Conservation (phyloP, 2,888 invertebrate species). For the Antitype chi region DNA sequence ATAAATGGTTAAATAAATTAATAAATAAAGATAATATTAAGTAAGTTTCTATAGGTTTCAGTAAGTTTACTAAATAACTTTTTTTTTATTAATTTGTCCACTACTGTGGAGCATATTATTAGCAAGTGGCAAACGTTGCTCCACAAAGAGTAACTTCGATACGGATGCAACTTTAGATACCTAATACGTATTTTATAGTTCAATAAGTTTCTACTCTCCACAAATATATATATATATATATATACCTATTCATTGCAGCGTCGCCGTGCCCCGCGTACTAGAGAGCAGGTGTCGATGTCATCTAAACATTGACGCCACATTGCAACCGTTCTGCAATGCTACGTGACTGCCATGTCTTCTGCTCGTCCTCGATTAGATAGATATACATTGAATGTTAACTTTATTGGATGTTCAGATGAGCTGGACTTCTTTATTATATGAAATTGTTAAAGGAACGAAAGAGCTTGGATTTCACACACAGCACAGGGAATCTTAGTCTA, state of each 20-base stretch:
- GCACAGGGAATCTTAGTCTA: too few relatives aligned
- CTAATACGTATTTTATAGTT: slow-evolving; percentile 20
- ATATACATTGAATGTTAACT: background rate
- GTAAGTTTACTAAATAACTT: too few relatives aligned
- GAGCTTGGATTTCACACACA: too few relatives aligned
- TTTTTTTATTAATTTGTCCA: background rate
- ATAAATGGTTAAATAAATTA: too few relatives aligned
- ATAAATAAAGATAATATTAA: too few relatives aligned
- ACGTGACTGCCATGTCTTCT: slow-evolving; percentile 57
- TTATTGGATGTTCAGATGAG: background rate
- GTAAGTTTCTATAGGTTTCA: background rate
- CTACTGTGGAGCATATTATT: background rate
- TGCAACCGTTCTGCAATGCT: slow-evolving; percentile 57
- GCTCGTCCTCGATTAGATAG: background rate
- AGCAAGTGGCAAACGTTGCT: too few relatives aligned
- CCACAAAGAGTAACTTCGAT: background rate
- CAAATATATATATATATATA: slow-evolving; percentile 7
- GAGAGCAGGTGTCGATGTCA: slow-evolving; percentile 53
- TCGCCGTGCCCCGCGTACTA: slow-evolving; percentile 26
- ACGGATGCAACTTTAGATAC: background rate
- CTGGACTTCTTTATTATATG: background rate
- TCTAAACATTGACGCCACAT: slow-evolving; percentile 64
- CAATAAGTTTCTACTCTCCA: slow-evolving; percentile 7
- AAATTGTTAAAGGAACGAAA: too few relatives aligned
- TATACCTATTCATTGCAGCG: slow-evolving; percentile 14